Percentiles rank a stretch among this genome's conserved stretches.
These are phyloP conservation scores for Tupiocoris notatus DNA, from an alignment of 2,888 invertebrate genomes.

Conservation along the genomic window DNA sequence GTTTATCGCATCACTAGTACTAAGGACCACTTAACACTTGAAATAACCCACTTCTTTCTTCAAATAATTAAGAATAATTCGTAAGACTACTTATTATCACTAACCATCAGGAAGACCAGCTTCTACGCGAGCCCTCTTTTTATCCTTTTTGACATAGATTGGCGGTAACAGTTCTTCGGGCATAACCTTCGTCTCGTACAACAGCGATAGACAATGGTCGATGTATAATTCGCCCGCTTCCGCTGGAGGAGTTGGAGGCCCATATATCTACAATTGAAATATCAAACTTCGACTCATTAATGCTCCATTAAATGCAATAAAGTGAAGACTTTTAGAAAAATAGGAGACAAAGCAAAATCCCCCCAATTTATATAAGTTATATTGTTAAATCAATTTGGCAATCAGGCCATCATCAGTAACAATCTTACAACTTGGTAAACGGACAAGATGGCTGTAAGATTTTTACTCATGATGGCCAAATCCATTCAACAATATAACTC, in stretches of 20 bases:
- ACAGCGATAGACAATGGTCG: constrained; percentile 77
- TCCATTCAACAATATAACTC: no score
- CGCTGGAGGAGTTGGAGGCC: constrained; percentile 93
- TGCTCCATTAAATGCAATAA: not conserved
- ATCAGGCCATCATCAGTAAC: no score
- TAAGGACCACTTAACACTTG: no score
- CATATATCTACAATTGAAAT: constrained; percentile 81
- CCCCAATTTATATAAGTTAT: no score
- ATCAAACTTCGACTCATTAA: not conserved
- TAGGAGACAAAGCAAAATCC: not conserved
- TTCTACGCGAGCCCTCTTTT: constrained; percentile 69
- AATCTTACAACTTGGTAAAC: no score
- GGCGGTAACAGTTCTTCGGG: constrained; percentile 77
- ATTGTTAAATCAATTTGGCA: no score
- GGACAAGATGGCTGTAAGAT: no score
- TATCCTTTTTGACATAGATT: constrained; percentile 74
- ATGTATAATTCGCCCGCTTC: constrained; percentile 90
- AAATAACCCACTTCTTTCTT: no score
- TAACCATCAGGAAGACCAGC: constrained; percentile 60
- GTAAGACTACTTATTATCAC: no score
- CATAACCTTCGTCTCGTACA: constrained; percentile 75
- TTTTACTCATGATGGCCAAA: no score
- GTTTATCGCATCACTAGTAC: no score
- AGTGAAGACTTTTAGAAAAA: not conserved
- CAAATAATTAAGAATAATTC: no score